phyloP scores from a whole-genome alignment of 2,797 vertebrate species.

The Dipus sagitta region DNA sequence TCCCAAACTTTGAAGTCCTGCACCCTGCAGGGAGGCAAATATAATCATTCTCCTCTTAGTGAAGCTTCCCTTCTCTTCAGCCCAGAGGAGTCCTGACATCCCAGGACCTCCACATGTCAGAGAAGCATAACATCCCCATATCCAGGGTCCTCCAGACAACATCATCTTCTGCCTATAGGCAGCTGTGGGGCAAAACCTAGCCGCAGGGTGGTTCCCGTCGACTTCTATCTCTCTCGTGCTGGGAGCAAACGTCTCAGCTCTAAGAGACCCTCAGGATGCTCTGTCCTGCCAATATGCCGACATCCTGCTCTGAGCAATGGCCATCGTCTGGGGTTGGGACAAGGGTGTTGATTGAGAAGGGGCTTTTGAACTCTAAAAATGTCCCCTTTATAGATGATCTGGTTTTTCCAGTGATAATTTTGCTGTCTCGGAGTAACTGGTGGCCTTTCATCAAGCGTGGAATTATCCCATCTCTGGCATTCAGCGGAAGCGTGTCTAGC shows the following conservation, averaged over 20 bases:
- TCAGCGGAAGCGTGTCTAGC: not conserved
- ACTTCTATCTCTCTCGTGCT: not conserved
- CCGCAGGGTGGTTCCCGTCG: not conserved
- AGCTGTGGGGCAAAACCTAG: not conserved
- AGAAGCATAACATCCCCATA: not conserved
- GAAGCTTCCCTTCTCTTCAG: not conserved
- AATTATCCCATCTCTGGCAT: not conserved
- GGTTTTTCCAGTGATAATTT: not conserved
- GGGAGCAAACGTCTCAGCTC: not conserved
- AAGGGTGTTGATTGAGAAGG: not conserved
- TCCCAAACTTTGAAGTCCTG: too few species aligned
- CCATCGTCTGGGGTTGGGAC: not conserved
- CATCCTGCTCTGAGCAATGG: not conserved
- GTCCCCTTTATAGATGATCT: not conserved
- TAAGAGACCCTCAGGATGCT: accelerated
- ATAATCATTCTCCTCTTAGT: not conserved
- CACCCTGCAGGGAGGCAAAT: not conserved
- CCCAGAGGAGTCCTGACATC: not conserved
- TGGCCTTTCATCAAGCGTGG: not conserved
- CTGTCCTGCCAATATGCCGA: not conserved
- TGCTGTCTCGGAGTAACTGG: not conserved
- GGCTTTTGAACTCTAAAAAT: not conserved
- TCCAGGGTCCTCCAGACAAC: not conserved
- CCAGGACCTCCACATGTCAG: not conserved
- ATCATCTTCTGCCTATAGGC: not conserved